A percentile compares a stretch with the other conserved stretches of the same genome.
Evolutionary conservation across 2,888 invertebrate species (phyloP).

Genomic region (Loripinus fragilis): DNA sequence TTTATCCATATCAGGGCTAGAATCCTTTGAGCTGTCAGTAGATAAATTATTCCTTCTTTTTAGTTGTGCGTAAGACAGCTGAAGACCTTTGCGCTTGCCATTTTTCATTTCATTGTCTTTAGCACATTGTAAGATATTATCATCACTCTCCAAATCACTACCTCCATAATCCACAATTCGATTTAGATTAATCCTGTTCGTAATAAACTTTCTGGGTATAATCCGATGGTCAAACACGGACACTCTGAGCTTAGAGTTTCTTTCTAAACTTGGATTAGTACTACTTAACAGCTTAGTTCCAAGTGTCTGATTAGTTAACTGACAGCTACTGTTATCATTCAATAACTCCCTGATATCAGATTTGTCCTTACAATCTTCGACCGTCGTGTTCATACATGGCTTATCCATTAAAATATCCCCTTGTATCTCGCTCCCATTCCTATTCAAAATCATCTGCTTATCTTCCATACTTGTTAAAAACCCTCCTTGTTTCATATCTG

Average conservation of each 20-base stretch:
- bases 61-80: conserved; percentile 41
- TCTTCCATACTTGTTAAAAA: conserved; percentile 2
- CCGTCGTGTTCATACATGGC: conserved; percentile 47
- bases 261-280: conserved; percentile 49
- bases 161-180: conserved; percentile 23
- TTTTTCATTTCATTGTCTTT: conserved; percentile 34
- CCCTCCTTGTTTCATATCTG: conserved; percentile 20
- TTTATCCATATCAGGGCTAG: conserved; percentile 28
- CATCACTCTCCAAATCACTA: conserved; percentile 31
- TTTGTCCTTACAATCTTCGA: conserved; percentile 47
- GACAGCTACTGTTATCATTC: conserved; percentile 53
- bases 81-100: conserved; percentile 34
- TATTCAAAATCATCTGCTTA: conserved; percentile 16
- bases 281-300: conserved; percentile 51
- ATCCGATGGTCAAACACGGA: conserved; percentile 62
- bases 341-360: conserved; percentile 53
- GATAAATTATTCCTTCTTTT: conserved; percentile 35
- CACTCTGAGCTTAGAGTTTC: conserved; percentile 55
- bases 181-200: conserved; percentile 30
- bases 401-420: conserved; percentile 7
- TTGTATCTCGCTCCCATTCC: conserved; percentile 5
- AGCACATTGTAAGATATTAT: conserved; percentile 21
- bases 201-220: conserved; percentile 56
- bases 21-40: conserved; percentile 9
- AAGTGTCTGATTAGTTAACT: conserved; percentile 54